phyloP scores from a whole-genome alignment of 2,113 vertebrate species.

The Oenanthe melanoleuca region DNA sequence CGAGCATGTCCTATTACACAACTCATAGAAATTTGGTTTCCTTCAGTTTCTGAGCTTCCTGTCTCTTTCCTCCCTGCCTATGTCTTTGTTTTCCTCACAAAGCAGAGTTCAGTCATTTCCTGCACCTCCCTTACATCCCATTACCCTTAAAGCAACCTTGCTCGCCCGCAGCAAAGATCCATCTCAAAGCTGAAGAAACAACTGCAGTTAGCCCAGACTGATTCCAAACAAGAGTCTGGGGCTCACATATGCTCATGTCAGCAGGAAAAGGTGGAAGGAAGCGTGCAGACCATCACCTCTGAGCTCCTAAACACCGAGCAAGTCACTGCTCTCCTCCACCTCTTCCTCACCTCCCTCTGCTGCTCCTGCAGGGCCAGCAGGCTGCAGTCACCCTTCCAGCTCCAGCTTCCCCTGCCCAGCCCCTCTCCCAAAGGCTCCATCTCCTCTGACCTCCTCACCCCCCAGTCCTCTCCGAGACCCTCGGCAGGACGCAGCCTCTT shows the following conservation, averaged over 20 bases:
- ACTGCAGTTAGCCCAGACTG: background rate
- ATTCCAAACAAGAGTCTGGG: background rate
- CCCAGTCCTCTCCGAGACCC: background rate
- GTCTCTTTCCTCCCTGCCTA: slow-evolving; percentile 40
- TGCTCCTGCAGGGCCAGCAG: background rate
- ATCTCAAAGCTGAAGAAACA: background rate
- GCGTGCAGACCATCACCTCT: background rate
- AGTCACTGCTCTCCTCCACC: background rate
- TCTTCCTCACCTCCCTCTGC: background rate
- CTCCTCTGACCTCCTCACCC: background rate
- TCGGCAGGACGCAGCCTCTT: background rate
- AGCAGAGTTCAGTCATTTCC: slow-evolving; percentile 53
- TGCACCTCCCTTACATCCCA: slow-evolving; percentile 20
- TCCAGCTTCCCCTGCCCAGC: background rate
- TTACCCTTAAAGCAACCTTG: slow-evolving; percentile 43
- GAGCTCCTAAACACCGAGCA: background rate
- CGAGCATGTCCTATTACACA: background rate
- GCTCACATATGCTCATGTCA: background rate
- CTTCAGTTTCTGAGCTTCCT: slow-evolving; percentile 35
- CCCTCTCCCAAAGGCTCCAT: background rate
- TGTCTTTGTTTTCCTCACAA: slow-evolving; percentile 66
- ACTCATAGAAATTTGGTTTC: background rate
- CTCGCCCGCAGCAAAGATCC: background rate
- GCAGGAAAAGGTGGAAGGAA: slow-evolving; percentile 36
- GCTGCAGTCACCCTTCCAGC: background rate